Conservation (phyloP, 2,888 invertebrate species). For the Hypselothyrea guttata region DNA sequence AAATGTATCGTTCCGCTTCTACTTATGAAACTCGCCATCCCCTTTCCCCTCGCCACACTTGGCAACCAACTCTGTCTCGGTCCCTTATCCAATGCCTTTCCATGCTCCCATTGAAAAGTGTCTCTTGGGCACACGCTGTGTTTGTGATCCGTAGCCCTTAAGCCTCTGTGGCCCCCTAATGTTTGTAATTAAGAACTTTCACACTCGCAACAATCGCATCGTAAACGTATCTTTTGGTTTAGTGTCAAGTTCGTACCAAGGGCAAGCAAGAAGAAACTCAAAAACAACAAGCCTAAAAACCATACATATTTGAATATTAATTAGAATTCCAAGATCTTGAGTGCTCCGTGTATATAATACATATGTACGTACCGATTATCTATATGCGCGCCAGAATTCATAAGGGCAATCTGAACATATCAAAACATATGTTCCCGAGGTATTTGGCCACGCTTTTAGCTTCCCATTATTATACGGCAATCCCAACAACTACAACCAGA, state of each 20-base stretch:
- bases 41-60: background rate
- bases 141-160: constrained; percentile 65
- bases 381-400: background rate
- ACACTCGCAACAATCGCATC: constrained; percentile 82
- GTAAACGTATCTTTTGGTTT: constrained; percentile 72
- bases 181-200: constrained; percentile 82
- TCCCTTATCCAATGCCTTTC: constrained; percentile 29
- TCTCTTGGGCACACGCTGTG: constrained; percentile 74
- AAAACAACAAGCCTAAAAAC: too few relatives aligned
- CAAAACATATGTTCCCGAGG: constrained; percentile 22
- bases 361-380: background rate
- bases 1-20: constrained; percentile 69
- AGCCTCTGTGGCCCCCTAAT: constrained; percentile 77
- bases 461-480: constrained; percentile 12
- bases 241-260: constrained; percentile 73
- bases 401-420: constrained; percentile 2
- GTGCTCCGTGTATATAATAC: constrained; percentile 20
- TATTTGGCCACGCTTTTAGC: constrained; percentile 39
- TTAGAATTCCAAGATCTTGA: constrained; percentile 48
- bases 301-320: constrained; percentile 55
- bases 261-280: constrained; percentile 38
- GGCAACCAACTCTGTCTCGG: background rate
- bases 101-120: constrained; percentile 70
- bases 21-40: constrained; percentile 31
- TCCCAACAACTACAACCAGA: constrained; percentile 19